phyloP scores from a whole-genome alignment of 2,113 vertebrate species.

The Gallinago undulata region DNA sequence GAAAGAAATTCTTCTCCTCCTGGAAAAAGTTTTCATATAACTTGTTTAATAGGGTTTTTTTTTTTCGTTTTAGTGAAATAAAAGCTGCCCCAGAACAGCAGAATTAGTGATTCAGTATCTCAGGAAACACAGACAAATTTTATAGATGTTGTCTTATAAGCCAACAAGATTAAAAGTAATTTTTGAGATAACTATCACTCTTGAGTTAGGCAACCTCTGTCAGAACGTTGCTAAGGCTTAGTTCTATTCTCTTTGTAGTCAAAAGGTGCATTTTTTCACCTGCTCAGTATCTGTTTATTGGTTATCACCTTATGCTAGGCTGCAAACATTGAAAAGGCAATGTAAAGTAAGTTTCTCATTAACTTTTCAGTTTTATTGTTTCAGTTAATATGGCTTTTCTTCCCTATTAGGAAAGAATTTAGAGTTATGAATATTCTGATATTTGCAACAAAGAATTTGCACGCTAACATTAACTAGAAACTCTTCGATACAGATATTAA shows the following conservation, averaged over 20 bases:
- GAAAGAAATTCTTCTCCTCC: not conserved
- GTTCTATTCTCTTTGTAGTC: not conserved
- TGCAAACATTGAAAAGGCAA: not conserved
- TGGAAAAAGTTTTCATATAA: not conserved
- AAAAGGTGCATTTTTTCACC: not conserved
- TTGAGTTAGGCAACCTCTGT: not conserved
- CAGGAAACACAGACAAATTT: not conserved
- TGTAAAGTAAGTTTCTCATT: accelerated
- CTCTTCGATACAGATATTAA: not conserved
- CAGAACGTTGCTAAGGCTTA: not conserved
- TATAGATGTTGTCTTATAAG: not conserved
- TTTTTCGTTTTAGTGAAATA: not conserved
- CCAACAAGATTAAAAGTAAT: not conserved
- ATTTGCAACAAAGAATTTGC: not conserved
- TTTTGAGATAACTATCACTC: not conserved
- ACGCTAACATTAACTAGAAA: not conserved
- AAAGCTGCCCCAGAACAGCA: not conserved
- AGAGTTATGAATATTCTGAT: not conserved
- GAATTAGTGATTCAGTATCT: not conserved
- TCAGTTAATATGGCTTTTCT: not conserved
- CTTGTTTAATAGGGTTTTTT: not conserved
- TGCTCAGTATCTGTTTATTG: not conserved
- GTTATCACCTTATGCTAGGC: not conserved
- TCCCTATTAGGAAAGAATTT: not conserved
- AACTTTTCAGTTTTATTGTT: not conserved